Percentiles rank a stretch among this genome's conserved stretches.
Conservation (phyloP, 2,113 vertebrate species). For the Calonectris borealis region DNA sequence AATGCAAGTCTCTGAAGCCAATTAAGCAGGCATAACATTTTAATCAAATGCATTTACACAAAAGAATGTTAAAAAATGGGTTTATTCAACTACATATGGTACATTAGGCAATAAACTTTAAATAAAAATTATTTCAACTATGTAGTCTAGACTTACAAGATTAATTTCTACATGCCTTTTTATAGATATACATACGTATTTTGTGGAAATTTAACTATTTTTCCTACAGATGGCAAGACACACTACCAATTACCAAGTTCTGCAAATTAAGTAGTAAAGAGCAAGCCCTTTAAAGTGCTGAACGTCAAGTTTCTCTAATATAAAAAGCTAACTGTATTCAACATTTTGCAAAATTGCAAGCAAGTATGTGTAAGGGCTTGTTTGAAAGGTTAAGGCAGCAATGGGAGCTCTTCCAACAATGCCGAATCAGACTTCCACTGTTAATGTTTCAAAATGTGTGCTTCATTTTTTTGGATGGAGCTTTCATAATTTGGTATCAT, state of each 20-base stretch:
- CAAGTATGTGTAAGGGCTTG: not conserved
- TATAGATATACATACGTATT: not conserved
- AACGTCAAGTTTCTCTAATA: not conserved
- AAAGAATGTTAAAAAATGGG: not conserved
- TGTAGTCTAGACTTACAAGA: not conserved
- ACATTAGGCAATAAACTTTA: not conserved
- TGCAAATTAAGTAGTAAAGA: constrained; percentile 6
- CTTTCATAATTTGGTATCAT: not conserved
- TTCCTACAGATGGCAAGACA: constrained; percentile 18
- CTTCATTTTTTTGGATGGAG: not conserved
- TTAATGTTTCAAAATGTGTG: not conserved
- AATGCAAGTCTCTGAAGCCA: not conserved
- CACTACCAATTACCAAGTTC: not conserved
- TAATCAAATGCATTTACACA: not conserved
- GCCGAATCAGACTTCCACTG: not conserved
- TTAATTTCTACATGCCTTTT: not conserved
- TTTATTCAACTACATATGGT: constrained; percentile 1
- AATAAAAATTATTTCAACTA: not conserved
- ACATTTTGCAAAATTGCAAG: not conserved
- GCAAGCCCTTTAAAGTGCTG: not conserved
- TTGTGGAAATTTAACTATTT: not conserved
- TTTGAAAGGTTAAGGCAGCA: constrained; percentile 2
- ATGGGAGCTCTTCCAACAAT: not conserved
- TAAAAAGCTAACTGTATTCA: not conserved
- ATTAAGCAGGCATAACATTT: not conserved